These are phyloP conservation scores for Poeciliopsis prolifica DNA, from an alignment of 2,113 vertebrate genomes.

Conservation along the genomic window DNA sequence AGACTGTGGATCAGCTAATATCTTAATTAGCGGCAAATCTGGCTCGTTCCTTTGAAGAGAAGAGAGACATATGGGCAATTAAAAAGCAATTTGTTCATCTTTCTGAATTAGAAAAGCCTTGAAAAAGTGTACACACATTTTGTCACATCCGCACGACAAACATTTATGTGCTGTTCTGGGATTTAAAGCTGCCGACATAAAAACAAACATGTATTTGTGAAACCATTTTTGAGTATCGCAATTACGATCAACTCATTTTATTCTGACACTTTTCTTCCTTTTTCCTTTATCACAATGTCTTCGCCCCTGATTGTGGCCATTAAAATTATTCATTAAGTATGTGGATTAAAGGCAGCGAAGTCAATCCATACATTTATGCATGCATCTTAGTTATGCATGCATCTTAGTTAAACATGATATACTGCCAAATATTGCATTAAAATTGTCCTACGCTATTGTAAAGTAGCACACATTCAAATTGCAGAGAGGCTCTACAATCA, in stretches of 20 bases:
- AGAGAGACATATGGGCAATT: conserved; percentile 77
- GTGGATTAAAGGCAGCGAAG: not conserved
- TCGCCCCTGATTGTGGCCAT: not conserved
- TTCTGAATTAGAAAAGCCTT: conserved; percentile 45
- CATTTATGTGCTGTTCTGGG: not conserved
- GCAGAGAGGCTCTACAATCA: not conserved
- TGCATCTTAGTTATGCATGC: not conserved
- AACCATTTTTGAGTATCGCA: not conserved
- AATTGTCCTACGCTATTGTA: not conserved
- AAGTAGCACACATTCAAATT: not conserved
- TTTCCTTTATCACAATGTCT: not conserved
- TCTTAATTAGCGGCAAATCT: conserved; percentile 59
- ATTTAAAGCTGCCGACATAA: not conserved
- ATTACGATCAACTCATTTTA: not conserved
- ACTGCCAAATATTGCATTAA: not conserved
- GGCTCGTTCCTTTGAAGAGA: conserved; percentile 47
- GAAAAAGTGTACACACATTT: not conserved
- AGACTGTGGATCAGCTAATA: conserved; percentile 47
- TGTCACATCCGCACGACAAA: not conserved
- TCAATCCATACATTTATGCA: not conserved
- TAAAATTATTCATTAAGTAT: not conserved
- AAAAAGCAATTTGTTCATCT: conserved; percentile 75
- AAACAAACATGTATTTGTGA: not conserved
- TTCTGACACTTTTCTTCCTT: not conserved
- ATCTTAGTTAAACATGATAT: not conserved